Evolutionary conservation across 2,797 vertebrate species (phyloP), one percentile per base, ranked within the genome.

Genomic region (Prionace glauca): DNA sequence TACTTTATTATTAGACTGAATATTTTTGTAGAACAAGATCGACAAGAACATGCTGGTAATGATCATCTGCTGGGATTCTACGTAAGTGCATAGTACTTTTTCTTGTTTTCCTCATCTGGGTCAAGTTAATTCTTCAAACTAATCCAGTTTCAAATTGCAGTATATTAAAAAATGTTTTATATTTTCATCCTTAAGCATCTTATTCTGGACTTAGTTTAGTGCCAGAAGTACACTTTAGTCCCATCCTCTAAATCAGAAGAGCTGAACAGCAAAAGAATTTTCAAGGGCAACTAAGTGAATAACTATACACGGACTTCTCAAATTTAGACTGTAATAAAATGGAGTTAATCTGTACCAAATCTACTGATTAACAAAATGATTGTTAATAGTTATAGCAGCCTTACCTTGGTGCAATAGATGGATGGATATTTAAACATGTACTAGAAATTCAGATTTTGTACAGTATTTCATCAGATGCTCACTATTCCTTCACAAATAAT

Each of bases 271-370:
- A 45, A 26, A 72, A 14, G 71, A 56, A n/a, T 10, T 91, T 91
- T 10, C 71, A 56, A 32, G 26, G 41, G 18, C 71, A 95, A 60
- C n/a, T 91, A 91, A 94, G 11, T 74, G 45, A 41, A 56, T 45
- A 94, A 69, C 69, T 18, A 72, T 41, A 74, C 22, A 29, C 16
- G n/a, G 26, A 29, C 60, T 45, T 95, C 93, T 32, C 93, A 77
- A 77, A 56, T 95, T n/a, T 77, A 95, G 26, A 74, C 22, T 95
- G 77, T 95, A 95, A 95, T 94, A 45, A 41, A 74, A 50, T 95
- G 45, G 45, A 94, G 56, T 72, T 74, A 8, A 95, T n/a, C 41
- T 95, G 1, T 32, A 20, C 26, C 26, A 50, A 22, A 95, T 95
- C 45, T 95, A 32, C 26, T 95, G 69, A 95, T 50, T 77, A 74